These are phyloP conservation scores for Craseonycteris thonglongyai DNA, from an alignment of 2,113 vertebrate genomes.

Conservation along the genomic window DNA sequence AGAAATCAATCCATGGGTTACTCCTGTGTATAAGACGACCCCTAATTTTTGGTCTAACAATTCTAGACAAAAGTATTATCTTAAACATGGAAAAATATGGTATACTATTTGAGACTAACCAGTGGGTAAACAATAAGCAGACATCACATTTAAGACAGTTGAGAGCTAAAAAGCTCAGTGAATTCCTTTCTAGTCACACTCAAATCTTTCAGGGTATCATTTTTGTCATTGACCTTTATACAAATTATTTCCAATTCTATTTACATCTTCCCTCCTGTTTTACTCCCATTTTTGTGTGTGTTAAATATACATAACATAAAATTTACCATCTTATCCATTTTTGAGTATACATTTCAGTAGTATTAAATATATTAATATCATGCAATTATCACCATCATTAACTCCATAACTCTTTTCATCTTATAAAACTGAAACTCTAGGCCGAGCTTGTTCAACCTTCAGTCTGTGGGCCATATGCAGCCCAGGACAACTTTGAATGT, in stretches of 20 bases:
- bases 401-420: not conserved
- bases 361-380: not conserved
- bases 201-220: not conserved
- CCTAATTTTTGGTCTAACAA: too few species aligned
- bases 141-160: not conserved
- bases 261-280: not conserved
- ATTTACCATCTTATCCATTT: not conserved
- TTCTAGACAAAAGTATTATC: too few species aligned
- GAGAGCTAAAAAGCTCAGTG: not conserved
- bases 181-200: not conserved
- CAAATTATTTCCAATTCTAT: not conserved
- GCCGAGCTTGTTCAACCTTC: too few species aligned
- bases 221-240: not conserved
- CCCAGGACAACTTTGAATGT: too few species aligned
- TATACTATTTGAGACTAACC: not conserved
- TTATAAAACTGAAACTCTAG: not conserved
- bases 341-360: not conserved
- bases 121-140: not conserved
- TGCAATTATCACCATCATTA: not conserved
- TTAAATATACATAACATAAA: not conserved
- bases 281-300: not conserved
- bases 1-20: too few species aligned
- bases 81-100: too few species aligned
- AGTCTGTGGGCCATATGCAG: too few species aligned
- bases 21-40: too few species aligned